Conservation (phyloP, 2,797 vertebrate genomes). For the Peromyscus aztecus region DNA sequence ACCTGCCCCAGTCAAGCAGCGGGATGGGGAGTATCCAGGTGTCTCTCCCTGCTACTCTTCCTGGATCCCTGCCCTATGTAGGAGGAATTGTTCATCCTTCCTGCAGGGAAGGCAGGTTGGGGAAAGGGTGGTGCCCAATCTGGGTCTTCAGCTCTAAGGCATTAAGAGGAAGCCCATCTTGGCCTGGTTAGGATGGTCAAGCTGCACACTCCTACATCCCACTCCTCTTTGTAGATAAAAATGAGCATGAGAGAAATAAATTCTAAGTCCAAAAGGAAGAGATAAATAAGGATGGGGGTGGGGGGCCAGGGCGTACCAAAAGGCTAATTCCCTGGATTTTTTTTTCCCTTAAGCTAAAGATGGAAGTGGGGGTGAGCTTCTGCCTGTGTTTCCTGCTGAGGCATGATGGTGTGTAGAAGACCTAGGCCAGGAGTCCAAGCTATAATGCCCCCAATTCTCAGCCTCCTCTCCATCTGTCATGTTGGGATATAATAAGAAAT, state of each 20-base stretch:
- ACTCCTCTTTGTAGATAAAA: neutral
- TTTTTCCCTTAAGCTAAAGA: neutral
- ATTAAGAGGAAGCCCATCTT: neutral
- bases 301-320: neutral
- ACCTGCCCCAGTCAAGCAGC: neutral
- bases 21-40: accelerated
- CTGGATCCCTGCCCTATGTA: neutral
- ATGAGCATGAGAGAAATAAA: neutral
- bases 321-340: neutral
- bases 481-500: constrained; percentile 49
- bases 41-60: neutral
- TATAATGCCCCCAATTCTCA: neutral
- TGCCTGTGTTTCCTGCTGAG: constrained; percentile 7
- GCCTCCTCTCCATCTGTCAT: constrained; percentile 46
- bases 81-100: constrained; percentile 51
- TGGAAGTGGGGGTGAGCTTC: constrained; percentile 18
- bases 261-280: constrained; percentile 34
- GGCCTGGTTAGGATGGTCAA: neutral
- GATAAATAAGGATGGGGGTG: neutral
- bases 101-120: constrained; percentile 29
- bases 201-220: neutral
- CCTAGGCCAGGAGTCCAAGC: neutral
- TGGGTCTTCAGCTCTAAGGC: neutral
- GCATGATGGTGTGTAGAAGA: neutral
- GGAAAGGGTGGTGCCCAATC: neutral